Conservation (phyloP, 2,797 vertebrate genomes). For the Sebastes reedi region DNA sequence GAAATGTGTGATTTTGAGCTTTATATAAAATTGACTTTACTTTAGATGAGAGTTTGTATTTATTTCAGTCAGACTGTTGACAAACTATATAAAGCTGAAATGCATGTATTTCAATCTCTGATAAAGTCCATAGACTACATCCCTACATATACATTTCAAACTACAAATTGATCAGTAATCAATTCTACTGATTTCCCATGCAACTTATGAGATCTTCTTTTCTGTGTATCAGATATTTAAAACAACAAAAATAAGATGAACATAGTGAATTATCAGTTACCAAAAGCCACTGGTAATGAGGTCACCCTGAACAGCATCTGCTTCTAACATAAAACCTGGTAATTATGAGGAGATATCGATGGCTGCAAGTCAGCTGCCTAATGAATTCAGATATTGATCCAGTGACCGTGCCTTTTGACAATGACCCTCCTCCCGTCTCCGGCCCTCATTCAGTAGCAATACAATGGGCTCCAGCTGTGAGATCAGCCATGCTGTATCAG, state of each 20-base stretch:
- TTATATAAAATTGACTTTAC: background rate
- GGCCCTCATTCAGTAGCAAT: slow-evolving; percentile 66
- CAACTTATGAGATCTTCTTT: background rate
- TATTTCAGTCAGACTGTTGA: background rate
- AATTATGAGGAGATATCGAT: slow-evolving; percentile 80
- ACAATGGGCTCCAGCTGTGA: slow-evolving; percentile 81
- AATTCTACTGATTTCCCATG: background rate
- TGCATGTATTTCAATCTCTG: background rate
- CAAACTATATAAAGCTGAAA: background rate
- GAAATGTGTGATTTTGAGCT: slow-evolving; percentile 1
- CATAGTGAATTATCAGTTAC: slow-evolving; percentile 41
- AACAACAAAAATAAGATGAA: slow-evolving; percentile 25
- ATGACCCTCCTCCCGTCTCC: slow-evolving; percentile 70
- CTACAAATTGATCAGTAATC: background rate
- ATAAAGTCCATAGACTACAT: background rate
- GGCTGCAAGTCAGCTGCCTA: slow-evolving; percentile 76
- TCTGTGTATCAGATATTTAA: slow-evolving; percentile 27
- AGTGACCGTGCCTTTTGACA: slow-evolving; percentile 74
- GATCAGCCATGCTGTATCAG: slow-evolving; percentile 63
- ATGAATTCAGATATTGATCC: slow-evolving; percentile 85
- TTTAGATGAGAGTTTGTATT: background rate
- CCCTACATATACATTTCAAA: background rate
- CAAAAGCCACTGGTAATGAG: slow-evolving; percentile 37
- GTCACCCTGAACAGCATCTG: slow-evolving; percentile 64
- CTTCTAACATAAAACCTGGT: slow-evolving; percentile 58